Conservation (phyloP, 1,140 invertebrate genomes). For the Eumaeus atala region DNA sequence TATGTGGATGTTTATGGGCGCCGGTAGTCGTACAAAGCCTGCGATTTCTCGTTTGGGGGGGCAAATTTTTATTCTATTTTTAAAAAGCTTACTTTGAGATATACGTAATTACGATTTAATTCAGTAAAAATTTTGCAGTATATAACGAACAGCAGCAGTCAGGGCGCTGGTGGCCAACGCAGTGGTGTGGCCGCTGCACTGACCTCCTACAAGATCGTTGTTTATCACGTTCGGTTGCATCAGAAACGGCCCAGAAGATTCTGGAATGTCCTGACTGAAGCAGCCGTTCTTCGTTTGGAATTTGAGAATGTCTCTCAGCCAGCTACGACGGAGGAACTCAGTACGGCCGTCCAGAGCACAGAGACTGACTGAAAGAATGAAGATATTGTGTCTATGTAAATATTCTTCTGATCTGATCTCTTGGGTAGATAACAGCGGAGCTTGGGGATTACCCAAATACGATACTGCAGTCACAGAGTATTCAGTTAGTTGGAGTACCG, state of each 20-base stretch:
- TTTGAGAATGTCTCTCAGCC: conserved; percentile 29
- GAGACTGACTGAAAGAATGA: conserved; percentile 32
- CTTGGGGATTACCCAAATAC: no score
- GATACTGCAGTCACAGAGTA: no score
- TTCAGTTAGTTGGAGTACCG: no score
- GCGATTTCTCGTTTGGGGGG: no score
- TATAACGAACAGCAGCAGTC: conserved; percentile 34
- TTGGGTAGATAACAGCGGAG: no score
- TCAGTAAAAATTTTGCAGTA: conserved; percentile 30
- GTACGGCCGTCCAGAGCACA: conserved; percentile 35
- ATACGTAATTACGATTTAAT: no score
- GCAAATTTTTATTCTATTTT: no score
- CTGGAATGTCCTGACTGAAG: conserved; percentile 21
- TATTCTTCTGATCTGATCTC: no score
- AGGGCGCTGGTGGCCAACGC: conserved; percentile 29
- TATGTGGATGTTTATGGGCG: no score
- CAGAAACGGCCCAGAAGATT: not conserved
- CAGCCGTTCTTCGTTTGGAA: conserved; percentile 39
- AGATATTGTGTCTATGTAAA: no score
- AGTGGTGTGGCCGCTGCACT: conserved; percentile 36
- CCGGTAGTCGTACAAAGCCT: no score
- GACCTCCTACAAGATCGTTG: conserved; percentile 8
- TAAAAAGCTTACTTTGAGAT: no score
- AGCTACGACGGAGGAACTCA: conserved; percentile 34
- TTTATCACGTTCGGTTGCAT: not conserved